Evolutionary conservation across 2,888 invertebrate genomes (phyloP), one percentile per base, ranked within the genome.

Genomic region (Congeria kusceri): DNA sequence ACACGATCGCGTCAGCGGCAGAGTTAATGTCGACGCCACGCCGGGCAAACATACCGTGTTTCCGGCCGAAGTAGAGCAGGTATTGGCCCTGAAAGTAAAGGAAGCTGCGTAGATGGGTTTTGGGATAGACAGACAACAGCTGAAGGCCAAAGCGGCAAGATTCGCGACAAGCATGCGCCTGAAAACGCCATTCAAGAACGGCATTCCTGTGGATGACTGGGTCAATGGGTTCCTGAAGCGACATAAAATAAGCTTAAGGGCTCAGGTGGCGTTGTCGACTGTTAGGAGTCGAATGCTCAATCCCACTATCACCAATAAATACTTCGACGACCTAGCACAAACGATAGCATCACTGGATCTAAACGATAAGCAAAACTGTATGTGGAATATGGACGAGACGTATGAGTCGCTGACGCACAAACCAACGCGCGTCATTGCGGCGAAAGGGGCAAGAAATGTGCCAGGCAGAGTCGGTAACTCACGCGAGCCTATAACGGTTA

Each of bases 311-410:
- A n/a, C 57, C 1, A 20, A 39, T 18, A 69, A 61, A 20, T 65
- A 65, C 28, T 65, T 69, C 39, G 20, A 62, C 0, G 61, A 69
- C 20, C 56, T 76, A 3, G 3, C 25, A 9, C 20, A 18, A 25
- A 29, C 53, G 1, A 15, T 70, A 7, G 5, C 18, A 56, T 2
- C 1, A 7, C 56, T 73, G 15, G 56, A 62, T 15, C 15, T 71
- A 18, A 2, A 20, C 9, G 29, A 61, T n/a, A 57, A 44, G 11
- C 61, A 49, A 32, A 7, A 47, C 5, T 3, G 20, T 4, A 46
- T 74, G 1, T 67, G 67, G 79, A 74, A 79, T 44, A 77, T 73
- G 59, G 77, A 79, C 46, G 76, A 82, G 49, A 77, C 73, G 15
- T 61, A 47, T 0, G 7, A 77, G 0, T 57, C 23, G 15, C 23